A percentile compares a stretch with the other conserved stretches of the same genome.
Evolutionary conservation across 2,888 invertebrate species (phyloP).

Genomic region (Rosalia funebris): DNA sequence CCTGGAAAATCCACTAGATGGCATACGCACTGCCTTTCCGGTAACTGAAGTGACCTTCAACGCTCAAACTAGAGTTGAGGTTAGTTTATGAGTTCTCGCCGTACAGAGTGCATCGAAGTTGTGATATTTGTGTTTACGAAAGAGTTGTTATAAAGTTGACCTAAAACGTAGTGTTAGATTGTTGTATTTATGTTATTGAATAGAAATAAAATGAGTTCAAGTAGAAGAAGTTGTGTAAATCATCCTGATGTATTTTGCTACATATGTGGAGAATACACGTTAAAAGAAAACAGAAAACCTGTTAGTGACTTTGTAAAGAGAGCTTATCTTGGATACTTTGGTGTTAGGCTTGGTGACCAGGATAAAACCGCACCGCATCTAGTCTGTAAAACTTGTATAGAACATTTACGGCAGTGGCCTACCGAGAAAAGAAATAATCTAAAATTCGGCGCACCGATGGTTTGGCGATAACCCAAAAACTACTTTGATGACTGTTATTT

Average conservation of each 20-base stretch:
- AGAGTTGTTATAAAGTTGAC: constrained; percentile 1
- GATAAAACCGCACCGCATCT: constrained; percentile 43
- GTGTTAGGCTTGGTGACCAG: constrained; percentile 39
- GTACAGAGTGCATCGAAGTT: not conserved
- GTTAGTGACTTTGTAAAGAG: constrained; percentile 28
- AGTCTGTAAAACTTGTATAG: constrained; percentile 36
- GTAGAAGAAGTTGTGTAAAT: constrained; percentile 8
- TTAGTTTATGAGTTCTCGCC: not conserved
- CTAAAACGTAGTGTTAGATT: constrained; percentile 1
- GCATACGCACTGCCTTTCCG: not conserved
- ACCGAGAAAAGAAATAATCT: constrained; percentile 36
- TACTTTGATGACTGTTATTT: not conserved
- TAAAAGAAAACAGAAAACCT: constrained; percentile 6
- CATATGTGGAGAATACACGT: constrained; percentile 4
- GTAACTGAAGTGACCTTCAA: not conserved
- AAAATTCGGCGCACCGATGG: constrained; percentile 39
- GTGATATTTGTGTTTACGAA: constrained; percentile 1
- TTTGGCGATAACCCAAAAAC: constrained; percentile 28
- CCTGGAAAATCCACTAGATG: not conserved
- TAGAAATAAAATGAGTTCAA: constrained; percentile 4
- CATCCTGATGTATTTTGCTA: constrained; percentile 8
- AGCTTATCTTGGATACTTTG: constrained; percentile 41
- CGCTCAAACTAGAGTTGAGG: not conserved
- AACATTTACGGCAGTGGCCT: constrained; percentile 38
- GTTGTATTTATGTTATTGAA: constrained; percentile 2